phyloP scores from a whole-genome alignment of 2,113 vertebrate genomes.

The Pseudolaguvia tuberculata region DNA sequence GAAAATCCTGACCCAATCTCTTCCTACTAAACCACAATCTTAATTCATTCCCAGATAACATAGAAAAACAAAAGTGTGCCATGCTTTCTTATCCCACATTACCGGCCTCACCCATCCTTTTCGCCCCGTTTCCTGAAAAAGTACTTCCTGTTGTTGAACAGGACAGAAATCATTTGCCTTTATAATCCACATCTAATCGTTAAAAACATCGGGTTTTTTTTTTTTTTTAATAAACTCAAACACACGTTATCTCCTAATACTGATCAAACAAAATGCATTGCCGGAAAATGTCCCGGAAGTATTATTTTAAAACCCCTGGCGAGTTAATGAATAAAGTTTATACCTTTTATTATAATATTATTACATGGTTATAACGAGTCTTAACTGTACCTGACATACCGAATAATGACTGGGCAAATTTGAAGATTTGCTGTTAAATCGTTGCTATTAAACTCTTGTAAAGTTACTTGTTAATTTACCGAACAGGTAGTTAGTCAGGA shows the following conservation, averaged over 20 bases:
- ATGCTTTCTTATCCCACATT: background rate
- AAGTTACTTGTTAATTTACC: background rate
- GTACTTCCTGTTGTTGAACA: slow-evolving; percentile 24
- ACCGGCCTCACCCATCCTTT: slow-evolving; percentile 35
- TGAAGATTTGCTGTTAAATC: background rate
- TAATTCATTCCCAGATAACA: background rate
- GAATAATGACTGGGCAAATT: slow-evolving; percentile 13
- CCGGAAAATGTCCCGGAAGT: background rate
- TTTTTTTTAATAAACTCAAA: background rate
- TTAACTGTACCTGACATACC: background rate
- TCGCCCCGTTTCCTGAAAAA: slow-evolving; percentile 29
- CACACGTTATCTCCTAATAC: background rate
- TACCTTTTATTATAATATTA: background rate
- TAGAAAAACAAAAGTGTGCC: slow-evolving; percentile 4
- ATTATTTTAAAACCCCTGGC: background rate
- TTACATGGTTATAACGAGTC: background rate
- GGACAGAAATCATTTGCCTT: background rate
- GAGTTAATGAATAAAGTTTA: background rate
- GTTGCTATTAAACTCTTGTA: background rate
- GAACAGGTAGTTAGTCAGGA: background rate
- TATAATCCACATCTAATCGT: background rate
- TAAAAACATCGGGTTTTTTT: background rate
- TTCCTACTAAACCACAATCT: background rate
- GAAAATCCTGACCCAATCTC: background rate
- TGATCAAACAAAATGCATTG: background rate